Conservation (phyloP, 2,797 vertebrate genomes). For the Lates japonicus region DNA sequence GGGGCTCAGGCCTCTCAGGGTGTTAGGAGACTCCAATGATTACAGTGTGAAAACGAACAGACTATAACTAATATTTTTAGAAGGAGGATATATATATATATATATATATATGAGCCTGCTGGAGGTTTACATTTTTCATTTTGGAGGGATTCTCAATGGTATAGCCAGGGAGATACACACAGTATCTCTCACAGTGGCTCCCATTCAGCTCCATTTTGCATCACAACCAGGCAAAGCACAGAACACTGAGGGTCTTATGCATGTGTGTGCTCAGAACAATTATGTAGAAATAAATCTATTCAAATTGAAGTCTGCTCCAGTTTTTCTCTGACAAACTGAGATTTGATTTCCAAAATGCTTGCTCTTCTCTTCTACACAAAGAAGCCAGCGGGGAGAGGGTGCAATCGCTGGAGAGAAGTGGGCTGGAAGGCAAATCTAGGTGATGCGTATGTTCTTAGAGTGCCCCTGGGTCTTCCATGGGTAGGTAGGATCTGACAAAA, state of each 20-base stretch:
- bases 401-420: conserved; percentile 81
- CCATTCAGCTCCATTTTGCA: conserved; percentile 60
- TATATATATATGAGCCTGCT: background rate
- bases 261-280: conserved; percentile 75
- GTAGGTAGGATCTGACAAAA: conserved; percentile 90
- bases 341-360: conserved; percentile 89
- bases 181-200: conserved; percentile 15
- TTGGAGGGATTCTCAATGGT: conserved; percentile 43
- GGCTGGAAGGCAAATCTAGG: conserved; percentile 89
- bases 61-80: background rate
- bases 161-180: conserved; percentile 12
- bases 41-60: conserved; percentile 27
- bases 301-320: conserved; percentile 81
- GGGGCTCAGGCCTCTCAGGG: conserved; percentile 29
- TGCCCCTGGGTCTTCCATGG: conserved; percentile 90
- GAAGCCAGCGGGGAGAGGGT: conserved; percentile 82
- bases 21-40: conserved; percentile 2
- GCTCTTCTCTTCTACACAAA: conserved; percentile 84
- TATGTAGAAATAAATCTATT: conserved; percentile 81
- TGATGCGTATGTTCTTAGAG: conserved; percentile 86
- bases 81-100: background rate
- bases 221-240: conserved; percentile 51
- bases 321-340: conserved; percentile 85
- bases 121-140: conserved; percentile 1
- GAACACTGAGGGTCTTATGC: conserved; percentile 28